These are phyloP conservation scores for Trichacis sp. DNA, from an alignment of 2,888 invertebrate species.

Conservation along the genomic window DNA sequence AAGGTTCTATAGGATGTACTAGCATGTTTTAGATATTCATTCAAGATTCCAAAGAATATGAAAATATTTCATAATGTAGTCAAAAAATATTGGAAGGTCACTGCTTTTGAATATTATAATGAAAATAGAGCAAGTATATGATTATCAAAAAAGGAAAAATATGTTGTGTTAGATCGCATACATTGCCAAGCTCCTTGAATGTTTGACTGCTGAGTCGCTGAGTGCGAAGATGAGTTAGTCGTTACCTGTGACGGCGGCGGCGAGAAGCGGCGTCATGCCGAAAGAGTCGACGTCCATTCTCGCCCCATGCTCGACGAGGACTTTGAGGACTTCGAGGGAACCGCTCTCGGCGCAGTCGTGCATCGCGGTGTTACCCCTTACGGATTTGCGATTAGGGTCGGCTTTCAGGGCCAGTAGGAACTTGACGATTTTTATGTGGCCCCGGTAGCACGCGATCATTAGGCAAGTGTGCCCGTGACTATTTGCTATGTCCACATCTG, in stretches of 20 bases:
- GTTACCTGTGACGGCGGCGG: conserved; percentile 80
- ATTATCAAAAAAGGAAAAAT: no score
- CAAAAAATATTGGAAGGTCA: no score
- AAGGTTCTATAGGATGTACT: no score
- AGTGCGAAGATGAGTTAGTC: no score
- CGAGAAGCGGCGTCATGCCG: conserved; percentile 95
- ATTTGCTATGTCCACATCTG: conserved; percentile 96
- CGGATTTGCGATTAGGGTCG: conserved; percentile 92
- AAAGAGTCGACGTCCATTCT: conserved; percentile 95
- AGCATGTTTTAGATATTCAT: no score
- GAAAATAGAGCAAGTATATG: no score
- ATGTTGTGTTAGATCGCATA: no score
- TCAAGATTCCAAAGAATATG: no score
- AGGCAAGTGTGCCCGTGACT: conserved; percentile 96
- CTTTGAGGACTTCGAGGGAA: conserved; percentile 89
- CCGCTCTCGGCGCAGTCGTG: conserved; percentile 98
- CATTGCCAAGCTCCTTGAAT: no score
- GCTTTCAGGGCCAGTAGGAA: conserved; percentile 89
- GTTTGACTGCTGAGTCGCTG: no score
- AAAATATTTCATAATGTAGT: no score
- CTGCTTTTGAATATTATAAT: no score
- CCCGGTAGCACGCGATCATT: conserved; percentile 98
- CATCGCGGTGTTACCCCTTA: conserved; percentile 94
- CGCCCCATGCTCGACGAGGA: conserved; percentile 88
- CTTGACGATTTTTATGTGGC: conserved; percentile 90